phyloP scores from a whole-genome alignment of 2,113 vertebrate genomes.

The Patagioenas fasciata region DNA sequence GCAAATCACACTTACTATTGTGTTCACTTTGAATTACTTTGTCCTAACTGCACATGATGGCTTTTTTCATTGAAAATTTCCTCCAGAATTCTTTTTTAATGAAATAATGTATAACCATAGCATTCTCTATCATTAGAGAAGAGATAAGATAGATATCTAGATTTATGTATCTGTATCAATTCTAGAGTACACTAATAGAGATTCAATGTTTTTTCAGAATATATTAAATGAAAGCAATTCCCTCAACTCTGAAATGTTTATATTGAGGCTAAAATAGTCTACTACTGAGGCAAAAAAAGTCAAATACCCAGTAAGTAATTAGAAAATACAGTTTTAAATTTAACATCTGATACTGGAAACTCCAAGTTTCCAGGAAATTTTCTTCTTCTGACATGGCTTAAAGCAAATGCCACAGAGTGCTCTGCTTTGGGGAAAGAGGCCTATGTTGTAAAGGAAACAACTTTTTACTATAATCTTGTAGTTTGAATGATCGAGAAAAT shows the following conservation, averaged over 20 bases:
- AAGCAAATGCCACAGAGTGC: background rate
- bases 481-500: background rate
- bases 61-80: background rate
- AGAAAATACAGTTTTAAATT: background rate
- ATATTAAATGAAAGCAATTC: background rate
- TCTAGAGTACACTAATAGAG: background rate
- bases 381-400: background rate
- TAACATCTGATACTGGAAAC: background rate
- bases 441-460: background rate
- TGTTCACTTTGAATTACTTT: background rate
- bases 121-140: background rate
- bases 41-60: background rate
- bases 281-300: background rate
- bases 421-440: background rate
- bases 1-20: background rate
- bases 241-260: background rate
- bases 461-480: background rate
- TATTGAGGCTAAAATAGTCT: background rate
- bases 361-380: background rate
- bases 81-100: background rate
- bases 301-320: background rate
- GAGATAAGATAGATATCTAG: background rate
- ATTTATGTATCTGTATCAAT: background rate
- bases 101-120: background rate
- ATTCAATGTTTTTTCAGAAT: background rate